phyloP scores from a whole-genome alignment of 2,797 vertebrate species.

The Poecilia gillii region DNA sequence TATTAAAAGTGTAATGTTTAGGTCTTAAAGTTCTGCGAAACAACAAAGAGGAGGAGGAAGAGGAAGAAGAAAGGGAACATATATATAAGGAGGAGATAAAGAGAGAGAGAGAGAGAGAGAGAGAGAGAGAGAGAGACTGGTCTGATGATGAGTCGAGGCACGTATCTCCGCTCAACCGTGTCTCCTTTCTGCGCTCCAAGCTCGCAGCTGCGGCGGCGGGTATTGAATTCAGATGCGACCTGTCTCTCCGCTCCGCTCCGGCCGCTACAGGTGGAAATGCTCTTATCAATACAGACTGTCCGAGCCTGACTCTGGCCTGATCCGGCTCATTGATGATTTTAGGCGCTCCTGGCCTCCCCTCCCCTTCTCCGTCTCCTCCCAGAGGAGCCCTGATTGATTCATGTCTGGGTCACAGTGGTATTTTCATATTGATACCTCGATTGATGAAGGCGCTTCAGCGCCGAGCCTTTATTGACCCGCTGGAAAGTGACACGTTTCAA shows the following conservation, averaged over 20 bases:
- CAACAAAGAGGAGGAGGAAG: conserved; percentile 20
- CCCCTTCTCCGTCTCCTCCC: conserved; percentile 52
- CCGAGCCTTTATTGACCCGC: conserved; percentile 77
- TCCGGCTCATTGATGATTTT: conserved; percentile 82
- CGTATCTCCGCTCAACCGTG: conserved; percentile 81
- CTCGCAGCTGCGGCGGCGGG: conserved; percentile 74
- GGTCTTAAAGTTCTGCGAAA: conserved; percentile 60
- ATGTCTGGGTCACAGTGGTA: conserved; percentile 82
- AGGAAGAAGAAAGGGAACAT: conserved; percentile 41
- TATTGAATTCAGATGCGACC: conserved; percentile 81
- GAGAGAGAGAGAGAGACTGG: conserved; percentile 37
- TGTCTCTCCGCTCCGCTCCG: conserved; percentile 47
- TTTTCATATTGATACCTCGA: conserved; percentile 85
- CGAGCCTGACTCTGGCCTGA: conserved; percentile 69
- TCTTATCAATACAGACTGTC: conserved; percentile 79
- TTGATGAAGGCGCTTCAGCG: conserved; percentile 82
- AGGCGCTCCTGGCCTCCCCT: conserved; percentile 56
- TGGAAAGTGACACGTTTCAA: conserved; percentile 75
- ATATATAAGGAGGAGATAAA: background rate
- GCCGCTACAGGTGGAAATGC: conserved; percentile 79
- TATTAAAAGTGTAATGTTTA: conserved; percentile 54
- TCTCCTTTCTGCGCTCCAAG: conserved; percentile 70
- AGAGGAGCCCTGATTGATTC: conserved; percentile 78
- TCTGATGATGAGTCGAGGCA: conserved; percentile 83
- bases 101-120: conserved; percentile 6